A percentile compares a stretch with the other conserved stretches of the same genome.
Conservation (phyloP, 2,888 invertebrate genomes). For the Apotomis turbidana region DNA sequence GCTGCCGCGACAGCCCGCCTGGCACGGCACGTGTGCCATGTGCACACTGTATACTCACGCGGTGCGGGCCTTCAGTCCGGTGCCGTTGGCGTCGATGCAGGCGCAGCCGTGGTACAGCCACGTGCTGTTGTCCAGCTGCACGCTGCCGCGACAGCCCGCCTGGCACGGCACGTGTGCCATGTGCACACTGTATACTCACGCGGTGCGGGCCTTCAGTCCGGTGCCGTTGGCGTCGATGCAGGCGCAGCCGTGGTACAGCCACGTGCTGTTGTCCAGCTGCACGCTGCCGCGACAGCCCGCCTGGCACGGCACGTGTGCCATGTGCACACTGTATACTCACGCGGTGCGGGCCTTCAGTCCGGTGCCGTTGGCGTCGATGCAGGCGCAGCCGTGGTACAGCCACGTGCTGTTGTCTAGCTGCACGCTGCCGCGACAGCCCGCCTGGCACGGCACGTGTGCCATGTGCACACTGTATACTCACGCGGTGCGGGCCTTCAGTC, state of each 20-base stretch:
- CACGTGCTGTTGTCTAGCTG: constrained; percentile 74
- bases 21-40: constrained; percentile 84
- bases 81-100: constrained; percentile 59
- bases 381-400: constrained; percentile 73
- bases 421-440: constrained; percentile 87
- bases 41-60: constrained; percentile 55
- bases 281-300: constrained; percentile 88
- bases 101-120: constrained; percentile 75
- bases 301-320: constrained; percentile 86
- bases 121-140: constrained; percentile 74
- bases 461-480: constrained; percentile 50
- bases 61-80: constrained; percentile 54
- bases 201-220: constrained; percentile 54
- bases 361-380: constrained; percentile 56
- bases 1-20: constrained; percentile 89
- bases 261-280: constrained; percentile 75
- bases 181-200: constrained; percentile 54
- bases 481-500: constrained; percentile 57
- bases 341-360: constrained; percentile 55
- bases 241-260: constrained; percentile 73
- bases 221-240: constrained; percentile 60
- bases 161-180: constrained; percentile 86
- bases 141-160: constrained; percentile 88
- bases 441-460: constrained; percentile 87
- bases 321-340: constrained; percentile 53